These are phyloP conservation scores for Aphidius gifuensis DNA, from an alignment of 1,140 invertebrate genomes.

Conservation along the genomic window DNA sequence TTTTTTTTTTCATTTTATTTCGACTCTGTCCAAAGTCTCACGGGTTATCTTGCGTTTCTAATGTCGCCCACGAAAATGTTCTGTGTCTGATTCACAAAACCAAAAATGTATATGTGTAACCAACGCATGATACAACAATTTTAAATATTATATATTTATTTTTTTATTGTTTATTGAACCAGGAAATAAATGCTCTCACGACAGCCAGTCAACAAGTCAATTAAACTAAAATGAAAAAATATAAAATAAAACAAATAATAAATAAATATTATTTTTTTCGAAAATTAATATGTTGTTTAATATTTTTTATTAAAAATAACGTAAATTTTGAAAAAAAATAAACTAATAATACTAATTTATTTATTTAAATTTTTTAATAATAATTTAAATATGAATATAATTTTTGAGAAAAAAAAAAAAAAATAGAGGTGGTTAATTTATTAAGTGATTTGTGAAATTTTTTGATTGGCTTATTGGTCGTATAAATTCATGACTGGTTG, in stretches of 20 bases:
- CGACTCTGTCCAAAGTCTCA: slow-evolving; percentile 4
- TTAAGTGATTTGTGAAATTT: not conserved
- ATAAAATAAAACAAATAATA: too few relatives aligned
- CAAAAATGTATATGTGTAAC: slow-evolving; percentile 13
- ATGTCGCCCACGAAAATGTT: slow-evolving; percentile 24
- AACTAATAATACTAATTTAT: too few relatives aligned
- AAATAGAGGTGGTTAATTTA: not conserved
- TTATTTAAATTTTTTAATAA: too few relatives aligned
- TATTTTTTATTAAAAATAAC: too few relatives aligned
- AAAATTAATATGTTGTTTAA: too few relatives aligned
- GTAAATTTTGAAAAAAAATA: too few relatives aligned
- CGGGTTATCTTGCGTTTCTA: slow-evolving; percentile 13
- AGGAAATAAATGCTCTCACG: not conserved
- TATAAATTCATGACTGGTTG: slow-evolving; percentile 26
- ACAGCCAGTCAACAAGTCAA: too few relatives aligned
- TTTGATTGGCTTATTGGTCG: slow-evolving; percentile 17
- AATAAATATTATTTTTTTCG: too few relatives aligned
- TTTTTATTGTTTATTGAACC: slow-evolving; percentile 2
- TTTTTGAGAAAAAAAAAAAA: not conserved
- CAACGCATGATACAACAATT: too few relatives aligned
- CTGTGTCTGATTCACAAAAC: slow-evolving; percentile 26
- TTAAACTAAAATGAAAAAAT: too few relatives aligned
- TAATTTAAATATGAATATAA: not conserved
- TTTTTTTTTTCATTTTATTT: too few relatives aligned
- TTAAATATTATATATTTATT: not conserved